These are phyloP conservation scores for Tursiops truncatus DNA, from an alignment of 2,113 vertebrate species.

Conservation along the genomic window DNA sequence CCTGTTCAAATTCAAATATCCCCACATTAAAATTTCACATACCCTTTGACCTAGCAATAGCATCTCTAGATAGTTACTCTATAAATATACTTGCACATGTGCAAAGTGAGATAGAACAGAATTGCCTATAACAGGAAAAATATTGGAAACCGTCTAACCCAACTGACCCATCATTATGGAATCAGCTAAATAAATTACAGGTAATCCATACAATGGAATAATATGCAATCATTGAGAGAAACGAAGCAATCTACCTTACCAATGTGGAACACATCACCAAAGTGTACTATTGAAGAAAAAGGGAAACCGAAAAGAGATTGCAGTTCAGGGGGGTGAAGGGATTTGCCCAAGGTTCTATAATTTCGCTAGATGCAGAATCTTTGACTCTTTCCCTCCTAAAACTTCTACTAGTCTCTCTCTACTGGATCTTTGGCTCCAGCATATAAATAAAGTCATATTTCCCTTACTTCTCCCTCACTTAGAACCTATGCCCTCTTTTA, in stretches of 20 bases:
- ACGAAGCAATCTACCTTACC: not conserved
- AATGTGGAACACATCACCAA: not conserved
- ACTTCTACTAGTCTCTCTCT: not conserved
- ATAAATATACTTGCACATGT: not conserved
- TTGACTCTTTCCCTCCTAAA: not conserved
- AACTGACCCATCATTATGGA: not conserved
- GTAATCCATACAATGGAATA: not conserved
- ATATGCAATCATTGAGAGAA: not conserved
- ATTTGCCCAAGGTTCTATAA: not conserved
- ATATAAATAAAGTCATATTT: not conserved
- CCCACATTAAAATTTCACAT: not conserved
- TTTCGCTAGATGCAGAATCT: not conserved
- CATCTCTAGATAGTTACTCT: conserved; percentile 1
- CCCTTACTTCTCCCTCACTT: not conserved
- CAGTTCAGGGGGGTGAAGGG: not conserved
- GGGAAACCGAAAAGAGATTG: not conserved
- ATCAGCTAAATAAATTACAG: not conserved
- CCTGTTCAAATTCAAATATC: not conserved
- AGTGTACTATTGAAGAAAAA: not conserved
- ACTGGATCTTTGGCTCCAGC: not conserved
- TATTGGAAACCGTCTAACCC: not conserved
- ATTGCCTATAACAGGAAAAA: not conserved
- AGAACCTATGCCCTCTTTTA: not conserved
- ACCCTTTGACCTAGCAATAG: not conserved
- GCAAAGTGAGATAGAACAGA: not conserved